These are phyloP conservation scores for Drosophila subquinaria DNA, from an alignment of 2,888 invertebrate genomes.

Conservation along the genomic window DNA sequence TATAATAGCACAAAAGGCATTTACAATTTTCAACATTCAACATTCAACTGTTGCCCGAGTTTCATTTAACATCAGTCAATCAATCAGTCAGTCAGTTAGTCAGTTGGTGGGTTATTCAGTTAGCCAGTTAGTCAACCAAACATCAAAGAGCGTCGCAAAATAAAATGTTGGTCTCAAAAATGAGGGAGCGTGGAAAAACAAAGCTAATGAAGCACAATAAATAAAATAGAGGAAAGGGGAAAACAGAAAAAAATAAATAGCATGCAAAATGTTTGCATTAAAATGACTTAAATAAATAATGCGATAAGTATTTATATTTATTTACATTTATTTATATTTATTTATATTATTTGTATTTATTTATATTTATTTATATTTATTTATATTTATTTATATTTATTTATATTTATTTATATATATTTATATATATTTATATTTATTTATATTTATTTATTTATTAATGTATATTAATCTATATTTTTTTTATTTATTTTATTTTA, in stretches of 20 bases:
- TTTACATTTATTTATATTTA: background rate
- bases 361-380: conserved; percentile 1
- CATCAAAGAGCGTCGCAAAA: conserved; percentile 49
- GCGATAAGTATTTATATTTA: too few species aligned
- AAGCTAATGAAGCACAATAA: conserved; percentile 38
- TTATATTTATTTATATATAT: background rate
- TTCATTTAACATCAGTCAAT: conserved; percentile 12
- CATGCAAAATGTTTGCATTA: conserved; percentile 46
- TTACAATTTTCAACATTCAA: background rate
- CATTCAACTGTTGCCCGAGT: background rate
- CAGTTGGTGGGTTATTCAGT: background rate
- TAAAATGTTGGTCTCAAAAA: conserved; percentile 14
- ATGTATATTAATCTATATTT: too few species aligned
- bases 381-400: background rate
- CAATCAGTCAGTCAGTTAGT: background rate
- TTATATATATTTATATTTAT: too few species aligned
- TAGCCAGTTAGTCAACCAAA: conserved; percentile 19
- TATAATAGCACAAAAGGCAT: background rate
- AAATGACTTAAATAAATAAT: conserved; percentile 43
- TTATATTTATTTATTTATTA: background rate
- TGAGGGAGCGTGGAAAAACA: conserved; percentile 9
- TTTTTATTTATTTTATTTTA: too few species aligned
- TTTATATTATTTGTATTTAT: background rate
- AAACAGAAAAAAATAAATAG: background rate
- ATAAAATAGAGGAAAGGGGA: background rate